Conservation (phyloP, 2,113 vertebrate genomes). For the Campylorhamphus procurvoides region DNA sequence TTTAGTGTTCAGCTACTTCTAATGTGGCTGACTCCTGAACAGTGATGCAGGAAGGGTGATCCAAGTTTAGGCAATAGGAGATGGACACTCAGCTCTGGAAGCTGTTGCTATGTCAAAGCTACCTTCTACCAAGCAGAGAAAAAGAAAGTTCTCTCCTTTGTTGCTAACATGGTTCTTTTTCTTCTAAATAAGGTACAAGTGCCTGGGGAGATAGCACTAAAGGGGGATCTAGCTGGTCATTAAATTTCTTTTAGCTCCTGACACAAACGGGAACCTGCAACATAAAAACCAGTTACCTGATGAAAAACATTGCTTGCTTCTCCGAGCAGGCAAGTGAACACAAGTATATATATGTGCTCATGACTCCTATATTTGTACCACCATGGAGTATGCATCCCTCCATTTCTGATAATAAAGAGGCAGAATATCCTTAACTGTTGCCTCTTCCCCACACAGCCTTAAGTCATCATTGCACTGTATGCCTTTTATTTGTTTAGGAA, state of each 20-base stretch:
- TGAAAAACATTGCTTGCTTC: background rate
- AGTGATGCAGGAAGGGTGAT: background rate
- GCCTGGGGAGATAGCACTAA: background rate
- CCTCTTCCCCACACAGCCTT: background rate
- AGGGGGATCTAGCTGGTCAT: background rate
- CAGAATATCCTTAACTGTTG: background rate
- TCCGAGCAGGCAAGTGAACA: background rate
- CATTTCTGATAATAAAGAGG: background rate
- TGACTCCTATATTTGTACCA: background rate
- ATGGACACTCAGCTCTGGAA: background rate
- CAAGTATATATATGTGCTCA: background rate
- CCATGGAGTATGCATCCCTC: background rate
- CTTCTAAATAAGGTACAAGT: background rate
- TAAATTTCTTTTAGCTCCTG: background rate
- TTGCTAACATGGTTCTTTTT: background rate
- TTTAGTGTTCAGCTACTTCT: background rate
- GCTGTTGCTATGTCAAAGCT: background rate
- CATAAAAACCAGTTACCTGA: background rate
- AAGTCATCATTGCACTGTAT: background rate
- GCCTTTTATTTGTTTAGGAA: constrained; percentile 51
- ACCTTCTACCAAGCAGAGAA: background rate
- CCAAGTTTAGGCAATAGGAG: background rate
- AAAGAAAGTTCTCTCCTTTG: background rate
- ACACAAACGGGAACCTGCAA: background rate
- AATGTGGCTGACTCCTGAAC: background rate